Evolutionary conservation across 2,888 invertebrate genomes (phyloP).

Genomic region (Agrotis ipsilon): DNA sequence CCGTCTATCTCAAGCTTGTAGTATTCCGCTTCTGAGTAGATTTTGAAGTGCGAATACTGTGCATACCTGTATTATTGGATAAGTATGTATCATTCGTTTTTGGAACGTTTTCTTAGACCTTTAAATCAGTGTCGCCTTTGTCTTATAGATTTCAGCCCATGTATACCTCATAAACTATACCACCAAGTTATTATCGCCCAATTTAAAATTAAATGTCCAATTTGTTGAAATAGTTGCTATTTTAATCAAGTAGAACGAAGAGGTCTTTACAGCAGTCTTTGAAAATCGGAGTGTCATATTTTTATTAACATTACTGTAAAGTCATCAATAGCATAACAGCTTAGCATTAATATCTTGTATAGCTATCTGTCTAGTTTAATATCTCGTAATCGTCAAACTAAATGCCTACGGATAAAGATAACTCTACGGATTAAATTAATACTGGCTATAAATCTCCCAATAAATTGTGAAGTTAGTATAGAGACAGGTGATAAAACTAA

Average conservation of each 20-base stretch:
- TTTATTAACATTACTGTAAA: neutral
- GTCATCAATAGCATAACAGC: too few species aligned
- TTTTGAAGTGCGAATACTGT: constrained; percentile 97
- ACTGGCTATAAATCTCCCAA: constrained; percentile 17
- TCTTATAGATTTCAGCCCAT: neutral
- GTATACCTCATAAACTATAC: neutral
- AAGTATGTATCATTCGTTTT: neutral
- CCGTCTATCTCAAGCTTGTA: constrained; percentile 98
- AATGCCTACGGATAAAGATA: neutral
- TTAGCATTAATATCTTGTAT: neutral
- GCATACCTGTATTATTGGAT: constrained; percentile 92
- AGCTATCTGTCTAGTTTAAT: neutral
- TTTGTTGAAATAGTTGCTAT: constrained; percentile 1
- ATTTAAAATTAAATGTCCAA: neutral
- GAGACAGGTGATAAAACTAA: constrained; percentile 17
- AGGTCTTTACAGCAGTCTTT: too few species aligned
- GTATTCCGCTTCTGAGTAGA: constrained; percentile 97
- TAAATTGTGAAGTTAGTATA: constrained; percentile 6
- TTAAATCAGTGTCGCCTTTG: too few species aligned
- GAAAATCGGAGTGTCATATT: too few species aligned
- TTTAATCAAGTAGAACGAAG: too few species aligned
- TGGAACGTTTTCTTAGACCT: neutral
- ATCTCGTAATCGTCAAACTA: constrained; percentile 8
- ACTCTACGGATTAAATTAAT: constrained; percentile 6
- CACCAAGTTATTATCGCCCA: too few species aligned